Conservation (phyloP, 2,888 invertebrate species). For the Ichneumon xanthorius region DNA sequence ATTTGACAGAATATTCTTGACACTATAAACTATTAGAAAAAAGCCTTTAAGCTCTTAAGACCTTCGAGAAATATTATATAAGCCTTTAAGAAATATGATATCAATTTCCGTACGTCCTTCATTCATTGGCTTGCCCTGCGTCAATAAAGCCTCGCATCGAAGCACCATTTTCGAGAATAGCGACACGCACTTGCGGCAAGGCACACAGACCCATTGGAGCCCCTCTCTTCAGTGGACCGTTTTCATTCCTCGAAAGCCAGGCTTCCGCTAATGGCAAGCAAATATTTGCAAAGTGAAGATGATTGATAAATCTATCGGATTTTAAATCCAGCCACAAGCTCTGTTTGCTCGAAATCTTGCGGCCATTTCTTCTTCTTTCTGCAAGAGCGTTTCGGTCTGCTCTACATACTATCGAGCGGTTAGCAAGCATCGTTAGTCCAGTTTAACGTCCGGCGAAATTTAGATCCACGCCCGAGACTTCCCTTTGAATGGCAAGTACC, state of each 20-base stretch:
- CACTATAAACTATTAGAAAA: too few relatives aligned
- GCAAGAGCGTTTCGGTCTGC: background rate
- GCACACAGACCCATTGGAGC: background rate
- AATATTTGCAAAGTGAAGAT: constrained; percentile 37
- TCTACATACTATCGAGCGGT: background rate
- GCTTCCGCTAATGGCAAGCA: constrained; percentile 38
- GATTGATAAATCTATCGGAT: constrained; percentile 26
- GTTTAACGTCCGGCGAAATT: background rate
- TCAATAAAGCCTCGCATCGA: constrained; percentile 10
- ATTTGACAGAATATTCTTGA: too few relatives aligned
- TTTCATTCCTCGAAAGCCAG: background rate
- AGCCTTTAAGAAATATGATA: background rate
- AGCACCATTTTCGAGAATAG: constrained; percentile 14
- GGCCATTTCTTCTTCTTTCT: background rate
- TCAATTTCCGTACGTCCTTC: constrained; percentile 26
- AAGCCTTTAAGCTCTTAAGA: too few relatives aligned
- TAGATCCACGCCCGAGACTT: background rate
- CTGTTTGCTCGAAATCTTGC: constrained; percentile 1
- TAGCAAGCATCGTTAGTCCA: background rate
- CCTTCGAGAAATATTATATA: too few relatives aligned
- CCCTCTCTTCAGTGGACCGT: background rate
- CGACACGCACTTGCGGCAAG: background rate
- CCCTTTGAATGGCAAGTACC: background rate
- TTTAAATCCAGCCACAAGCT: constrained; percentile 6
- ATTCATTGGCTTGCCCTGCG: constrained; percentile 9